Conservation (phyloP, 1,140 invertebrate species). For the Pararge aegeria region DNA sequence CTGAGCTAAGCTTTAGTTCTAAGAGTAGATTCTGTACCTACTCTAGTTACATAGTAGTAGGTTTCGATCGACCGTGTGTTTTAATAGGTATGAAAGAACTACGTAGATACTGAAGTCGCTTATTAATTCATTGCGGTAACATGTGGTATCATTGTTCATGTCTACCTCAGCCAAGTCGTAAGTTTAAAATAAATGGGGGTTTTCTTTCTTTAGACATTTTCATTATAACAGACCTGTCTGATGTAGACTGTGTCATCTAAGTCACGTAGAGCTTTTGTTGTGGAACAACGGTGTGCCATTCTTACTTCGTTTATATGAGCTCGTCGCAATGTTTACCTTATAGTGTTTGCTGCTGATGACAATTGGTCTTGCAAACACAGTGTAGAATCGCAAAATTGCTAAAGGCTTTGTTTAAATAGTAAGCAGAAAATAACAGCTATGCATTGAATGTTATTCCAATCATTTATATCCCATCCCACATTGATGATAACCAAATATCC, state of each 20-base stretch:
- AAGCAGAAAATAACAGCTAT: not conserved
- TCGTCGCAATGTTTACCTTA: not conserved
- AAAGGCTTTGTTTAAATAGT: not conserved
- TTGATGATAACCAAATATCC: too few relatives aligned
- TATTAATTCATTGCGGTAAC: not conserved
- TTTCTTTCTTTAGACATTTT: not conserved
- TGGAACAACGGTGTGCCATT: not conserved
- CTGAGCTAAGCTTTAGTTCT: too few relatives aligned
- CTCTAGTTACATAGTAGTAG: too few relatives aligned
- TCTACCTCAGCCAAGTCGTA: not conserved
- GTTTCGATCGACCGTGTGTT: too few relatives aligned
- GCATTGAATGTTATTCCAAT: not conserved
- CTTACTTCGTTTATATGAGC: not conserved
- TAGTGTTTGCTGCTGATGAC: not conserved
- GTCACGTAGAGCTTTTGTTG: not conserved
- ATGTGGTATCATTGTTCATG: not conserved
- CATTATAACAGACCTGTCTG: not conserved
- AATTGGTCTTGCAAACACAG: constrained; percentile 1
- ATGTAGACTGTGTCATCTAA: not conserved
- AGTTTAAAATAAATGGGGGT: not conserved
- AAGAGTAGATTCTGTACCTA: too few relatives aligned
- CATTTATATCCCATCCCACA: too few relatives aligned
- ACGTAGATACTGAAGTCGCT: not conserved
- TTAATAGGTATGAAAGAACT: too few relatives aligned
- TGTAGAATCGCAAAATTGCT: not conserved